Evolutionary conservation across 2,797 vertebrate genomes (phyloP), one percentile per base, ranked within the genome.

Genomic region (Siniperca obscura): DNA sequence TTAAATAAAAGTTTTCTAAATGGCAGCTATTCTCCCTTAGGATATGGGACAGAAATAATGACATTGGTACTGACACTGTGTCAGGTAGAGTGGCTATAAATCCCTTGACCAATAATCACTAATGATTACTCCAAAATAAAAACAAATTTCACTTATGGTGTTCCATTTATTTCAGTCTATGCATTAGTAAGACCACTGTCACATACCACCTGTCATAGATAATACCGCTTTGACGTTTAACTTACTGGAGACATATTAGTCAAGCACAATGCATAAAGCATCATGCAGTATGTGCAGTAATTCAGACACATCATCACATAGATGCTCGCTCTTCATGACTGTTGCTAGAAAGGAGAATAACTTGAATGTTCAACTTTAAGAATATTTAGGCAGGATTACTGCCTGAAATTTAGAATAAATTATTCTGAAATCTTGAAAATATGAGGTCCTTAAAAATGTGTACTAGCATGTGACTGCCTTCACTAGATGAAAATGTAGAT

Each of bases 1-100:
- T 89, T 90, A 81, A 81, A 82, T 80, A 38, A 89, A 30, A 68
- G 70, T 52, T 48, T 59, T 78, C 61, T 85, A 89, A 90, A 84
- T 78, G 78, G 80, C 72, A 88, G 79, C 77, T 86, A 82, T 70
- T 89, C 77, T 78, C 30, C 67, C 71, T 48, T 16, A 67, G 70
- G 80, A 89, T 56, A 36, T 64, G 17, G 75, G 81, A 80, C 77
- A 67, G 48, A 76, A 87, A 86, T 82, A 87, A 85, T 78, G 34
- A 70, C 79, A 81, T 12, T 55, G 56, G 78, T 3, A 73, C 74
- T 52, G 70, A 70, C 42, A 59, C 74, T 21, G 70, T 68, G 74
- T 56, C 42, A 70, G 34, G 40, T 12, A 12, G 19, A 27, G 59
- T 17, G 65, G 21, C 65, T 76, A 76, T 69, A 70, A 80, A 80